Evolutionary conservation across 2,797 vertebrate species (phyloP).

Genomic region (Sibirionetta formosa): DNA sequence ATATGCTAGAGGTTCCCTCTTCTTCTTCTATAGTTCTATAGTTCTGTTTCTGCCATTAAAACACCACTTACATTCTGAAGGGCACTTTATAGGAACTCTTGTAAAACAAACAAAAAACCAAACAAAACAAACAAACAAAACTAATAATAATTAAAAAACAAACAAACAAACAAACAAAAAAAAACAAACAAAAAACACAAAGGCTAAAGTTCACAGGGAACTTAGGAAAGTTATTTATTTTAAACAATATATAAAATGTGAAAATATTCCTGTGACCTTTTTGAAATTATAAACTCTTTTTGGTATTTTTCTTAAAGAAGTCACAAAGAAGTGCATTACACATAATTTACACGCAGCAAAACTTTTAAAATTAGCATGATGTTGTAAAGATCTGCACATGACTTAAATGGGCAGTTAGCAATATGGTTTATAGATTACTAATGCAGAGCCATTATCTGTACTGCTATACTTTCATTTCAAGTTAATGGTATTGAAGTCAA

Average conservation of each 20-base stretch:
- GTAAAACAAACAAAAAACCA: not conserved
- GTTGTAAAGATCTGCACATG: rapidly evolving
- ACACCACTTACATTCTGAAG: not conserved
- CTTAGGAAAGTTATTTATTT: not conserved
- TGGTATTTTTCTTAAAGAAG: not conserved
- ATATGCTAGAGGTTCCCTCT: not conserved
- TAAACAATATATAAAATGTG: not conserved
- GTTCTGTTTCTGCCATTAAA: not conserved
- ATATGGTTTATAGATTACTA: not conserved
- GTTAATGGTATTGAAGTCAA: not conserved
- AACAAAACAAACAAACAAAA: not conserved
- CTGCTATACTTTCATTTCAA: not conserved
- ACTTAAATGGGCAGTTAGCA: not conserved
- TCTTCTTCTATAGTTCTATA: not conserved
- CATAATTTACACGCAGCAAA: not conserved
- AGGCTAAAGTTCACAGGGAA: not conserved
- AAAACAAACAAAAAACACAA: rapidly evolving
- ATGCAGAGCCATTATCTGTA: not conserved
- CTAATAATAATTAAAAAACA: not conserved
- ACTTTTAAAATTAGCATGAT: not conserved
- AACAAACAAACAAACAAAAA: not conserved
- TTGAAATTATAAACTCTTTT: not conserved
- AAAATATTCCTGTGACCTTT: conserved; percentile 8
- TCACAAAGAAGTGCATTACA: not conserved
- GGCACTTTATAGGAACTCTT: not conserved